Base-by-base conservation (phyloP, 2,113 vertebrate species). In the Hiodon alosoides region DNA sequence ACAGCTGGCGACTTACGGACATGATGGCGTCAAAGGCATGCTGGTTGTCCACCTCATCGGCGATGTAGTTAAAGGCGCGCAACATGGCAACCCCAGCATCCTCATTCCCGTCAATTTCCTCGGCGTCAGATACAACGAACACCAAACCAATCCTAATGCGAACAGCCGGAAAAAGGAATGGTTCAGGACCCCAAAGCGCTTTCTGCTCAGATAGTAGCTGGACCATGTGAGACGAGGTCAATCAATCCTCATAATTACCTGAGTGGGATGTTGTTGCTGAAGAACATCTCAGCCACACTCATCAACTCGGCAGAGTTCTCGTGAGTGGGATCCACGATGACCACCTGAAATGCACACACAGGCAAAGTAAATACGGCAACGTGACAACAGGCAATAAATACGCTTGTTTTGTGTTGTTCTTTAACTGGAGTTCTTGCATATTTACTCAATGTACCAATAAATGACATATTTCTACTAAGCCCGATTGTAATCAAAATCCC, bases 261-360 rank as follows among this genome's bases (percentile, higher is more conserved):
- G 79, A 99, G 88, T 0, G 97, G 97, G 81, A 99, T 96, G 82
- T 98, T 95, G 85, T 98, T 98, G 73, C 92, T 91, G 77, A 97
- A 94, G 87, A 99, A 98, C 97, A 99, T 97, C 88, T 99, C 97
- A 60, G 95, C 97, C 67, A 95, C 92, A 14, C 91, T 95, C 11
- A 99, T 79, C 79, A 99, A 81, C 70, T 99, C 97, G 2, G 87
- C 81, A 3, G 95, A 88, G 74, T 85, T 93, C 71, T 94, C 94
- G 1, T 96, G 94, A 60, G 84, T 79, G 2, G 97, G 97, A 80
- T 98, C 95, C 81, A 98, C 79, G 79, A 98, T 92, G 74, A 98
- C 91, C 74, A 99, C 94, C 97, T 99, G 81, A 2, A 78, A 72
- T 55, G 17, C n/a, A 66, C 31, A 74, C 3, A n/a, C 50, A 66